These are phyloP conservation scores for Acromyrmex charruanus DNA, from an alignment of 1,140 invertebrate genomes.

Conservation along the genomic window DNA sequence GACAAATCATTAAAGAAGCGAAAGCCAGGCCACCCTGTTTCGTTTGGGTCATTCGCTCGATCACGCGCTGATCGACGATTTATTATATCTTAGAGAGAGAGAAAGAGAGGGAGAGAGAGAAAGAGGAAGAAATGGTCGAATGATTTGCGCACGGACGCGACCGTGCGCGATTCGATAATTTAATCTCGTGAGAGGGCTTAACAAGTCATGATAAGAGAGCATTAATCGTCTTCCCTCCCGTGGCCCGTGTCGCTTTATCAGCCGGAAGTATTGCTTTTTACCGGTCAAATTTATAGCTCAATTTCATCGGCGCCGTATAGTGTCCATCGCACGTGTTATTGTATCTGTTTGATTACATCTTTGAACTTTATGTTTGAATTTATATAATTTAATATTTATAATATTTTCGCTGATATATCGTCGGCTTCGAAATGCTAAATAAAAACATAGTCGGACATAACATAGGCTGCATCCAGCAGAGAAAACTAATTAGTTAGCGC, in stretches of 20 bases:
- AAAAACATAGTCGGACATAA: neutral
- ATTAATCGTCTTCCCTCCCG: slow-evolving; percentile 64
- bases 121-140: slow-evolving; percentile 29
- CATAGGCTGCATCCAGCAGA: neutral
- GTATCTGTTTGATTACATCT: no score
- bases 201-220: slow-evolving; percentile 68
- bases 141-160: slow-evolving; percentile 15
- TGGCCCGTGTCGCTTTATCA: slow-evolving; percentile 40
- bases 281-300: slow-evolving; percentile 36
- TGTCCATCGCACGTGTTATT: neutral
- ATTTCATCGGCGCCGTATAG: slow-evolving; percentile 16
- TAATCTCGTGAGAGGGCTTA: slow-evolving; percentile 69
- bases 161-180: slow-evolving; percentile 67
- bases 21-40: slow-evolving; percentile 71
- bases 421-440: neutral
- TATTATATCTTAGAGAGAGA: slow-evolving; percentile 65
- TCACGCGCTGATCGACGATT: slow-evolving; percentile 74
- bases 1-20: slow-evolving; percentile 69
- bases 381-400: slow-evolving; percentile 26
- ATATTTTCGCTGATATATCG: neutral
- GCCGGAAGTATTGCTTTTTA: slow-evolving; percentile 64
- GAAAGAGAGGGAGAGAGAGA: neutral
- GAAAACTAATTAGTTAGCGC: no score
- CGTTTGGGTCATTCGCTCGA: slow-evolving; percentile 70
- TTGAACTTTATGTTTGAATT: neutral